Conservation (phyloP, 2,797 vertebrate genomes). For the Oreochromis mossambicus region DNA sequence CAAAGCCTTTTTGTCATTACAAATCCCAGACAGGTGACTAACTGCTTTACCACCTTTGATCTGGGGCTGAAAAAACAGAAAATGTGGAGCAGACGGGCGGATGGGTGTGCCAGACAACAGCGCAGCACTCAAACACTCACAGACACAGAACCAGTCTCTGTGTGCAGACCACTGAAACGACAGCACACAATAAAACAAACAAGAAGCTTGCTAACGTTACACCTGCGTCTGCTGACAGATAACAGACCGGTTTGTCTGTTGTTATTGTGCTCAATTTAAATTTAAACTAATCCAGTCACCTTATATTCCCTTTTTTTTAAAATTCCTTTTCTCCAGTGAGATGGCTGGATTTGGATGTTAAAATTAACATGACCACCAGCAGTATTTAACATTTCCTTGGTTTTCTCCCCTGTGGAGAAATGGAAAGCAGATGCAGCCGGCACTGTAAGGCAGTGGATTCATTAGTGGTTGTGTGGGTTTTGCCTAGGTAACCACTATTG, state of each 20-base stretch:
- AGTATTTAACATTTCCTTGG: neutral
- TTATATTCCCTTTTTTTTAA: fast-evolving
- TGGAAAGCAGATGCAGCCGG: neutral
- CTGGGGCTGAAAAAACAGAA: neutral
- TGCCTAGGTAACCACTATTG: constrained; percentile 66
- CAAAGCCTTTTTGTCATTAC: neutral
- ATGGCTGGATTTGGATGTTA: neutral
- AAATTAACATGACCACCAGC: neutral
- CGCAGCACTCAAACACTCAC: neutral
- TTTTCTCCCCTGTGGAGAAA: neutral
- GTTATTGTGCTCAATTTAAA: neutral
- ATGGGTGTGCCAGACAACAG: constrained; percentile 27
- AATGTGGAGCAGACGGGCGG: neutral
- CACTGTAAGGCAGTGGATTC: constrained; percentile 55
- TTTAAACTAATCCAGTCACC: neutral
- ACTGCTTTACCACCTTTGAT: neutral
- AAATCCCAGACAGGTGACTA: constrained; percentile 45
- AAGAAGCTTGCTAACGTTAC: neutral
- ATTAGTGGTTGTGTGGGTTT: constrained; percentile 72
- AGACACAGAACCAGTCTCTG: constrained; percentile 14
- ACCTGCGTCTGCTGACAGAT: fast-evolving
- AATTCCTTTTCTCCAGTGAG: neutral
- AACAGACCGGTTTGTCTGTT: neutral
- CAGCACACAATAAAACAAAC: neutral
- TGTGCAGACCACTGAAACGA: constrained; percentile 6